phyloP scores from a whole-genome alignment of 1,140 invertebrate species.

The Trinorchestia longiramus region DNA sequence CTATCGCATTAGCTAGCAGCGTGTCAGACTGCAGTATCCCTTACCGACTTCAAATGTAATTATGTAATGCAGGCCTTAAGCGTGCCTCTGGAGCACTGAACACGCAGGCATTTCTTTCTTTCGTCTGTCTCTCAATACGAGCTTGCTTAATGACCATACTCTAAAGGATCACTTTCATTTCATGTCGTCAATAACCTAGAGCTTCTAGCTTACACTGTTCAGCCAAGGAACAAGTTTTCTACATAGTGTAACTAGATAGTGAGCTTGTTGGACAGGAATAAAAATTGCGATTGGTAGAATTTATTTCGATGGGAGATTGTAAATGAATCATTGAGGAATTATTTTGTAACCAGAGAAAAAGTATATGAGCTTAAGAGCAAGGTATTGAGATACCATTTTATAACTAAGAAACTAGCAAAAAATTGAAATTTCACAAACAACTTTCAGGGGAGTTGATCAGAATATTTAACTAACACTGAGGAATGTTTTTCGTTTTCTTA shows the following conservation, averaged over 20 bases:
- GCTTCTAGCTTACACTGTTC: neutral
- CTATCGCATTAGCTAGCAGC: neutral
- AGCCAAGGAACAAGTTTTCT: neutral
- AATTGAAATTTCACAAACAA: neutral
- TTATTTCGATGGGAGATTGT: too few species aligned
- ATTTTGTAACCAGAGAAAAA: neutral
- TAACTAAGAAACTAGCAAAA: neutral
- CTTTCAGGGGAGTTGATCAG: neutral
- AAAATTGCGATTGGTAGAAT: neutral
- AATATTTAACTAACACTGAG: neutral
- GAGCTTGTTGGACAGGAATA: neutral
- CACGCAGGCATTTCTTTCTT: neutral
- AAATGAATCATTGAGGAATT: too few species aligned
- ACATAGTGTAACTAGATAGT: neutral
- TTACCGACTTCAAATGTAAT: neutral
- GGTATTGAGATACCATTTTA: neutral
- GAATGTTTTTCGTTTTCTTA: neutral
- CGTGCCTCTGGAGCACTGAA: neutral
- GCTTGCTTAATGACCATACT: too few species aligned
- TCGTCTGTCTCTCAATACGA: neutral
- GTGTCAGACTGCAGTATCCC: constrained; percentile 5
- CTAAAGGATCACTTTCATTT: too few species aligned
- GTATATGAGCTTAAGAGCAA: neutral
- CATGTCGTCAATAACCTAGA: too few species aligned
- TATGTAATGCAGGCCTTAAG: neutral